Percentiles rank a stretch among this genome's conserved stretches.
phyloP scores from a whole-genome alignment of 2,797 vertebrate species.

The Pseudocheirus occidentalis region DNA sequence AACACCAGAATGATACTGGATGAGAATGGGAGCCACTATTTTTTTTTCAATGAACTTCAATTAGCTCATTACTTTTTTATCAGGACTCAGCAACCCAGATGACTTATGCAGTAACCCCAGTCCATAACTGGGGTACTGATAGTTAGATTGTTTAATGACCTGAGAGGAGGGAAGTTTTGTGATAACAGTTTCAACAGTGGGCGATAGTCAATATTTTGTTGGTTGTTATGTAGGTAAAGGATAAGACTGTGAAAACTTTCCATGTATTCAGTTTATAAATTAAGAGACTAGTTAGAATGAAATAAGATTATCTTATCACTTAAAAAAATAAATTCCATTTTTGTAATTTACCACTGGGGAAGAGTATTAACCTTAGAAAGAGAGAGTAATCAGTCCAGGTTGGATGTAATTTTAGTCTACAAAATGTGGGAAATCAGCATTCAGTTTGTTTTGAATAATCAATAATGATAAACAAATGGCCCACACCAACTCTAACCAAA shows the following conservation, averaged over 20 bases:
- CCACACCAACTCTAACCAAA: neutral
- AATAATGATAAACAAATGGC: neutral
- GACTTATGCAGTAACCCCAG: neutral
- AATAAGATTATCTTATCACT: neutral
- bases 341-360: neutral
- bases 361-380: neutral
- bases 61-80: neutral
- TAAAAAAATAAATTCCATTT: neutral
- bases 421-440: neutral
- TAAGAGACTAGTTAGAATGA: neutral
- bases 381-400: neutral
- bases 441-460: neutral
- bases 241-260: neutral
- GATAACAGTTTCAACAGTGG: neutral
- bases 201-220: neutral
- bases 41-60: neutral
- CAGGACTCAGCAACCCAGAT: neutral
- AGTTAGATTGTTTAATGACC: neutral
- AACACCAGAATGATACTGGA: neutral
- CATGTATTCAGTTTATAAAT: neutral
- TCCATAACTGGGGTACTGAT: neutral
- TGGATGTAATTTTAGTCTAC: neutral
- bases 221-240: neutral
- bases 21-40: neutral
- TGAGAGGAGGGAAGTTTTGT: neutral